A percentile compares a stretch with the other conserved stretches of the same genome.
Conservation (phyloP, 2,888 invertebrate genomes). For the Cataglyphis rosenhaueri region DNA sequence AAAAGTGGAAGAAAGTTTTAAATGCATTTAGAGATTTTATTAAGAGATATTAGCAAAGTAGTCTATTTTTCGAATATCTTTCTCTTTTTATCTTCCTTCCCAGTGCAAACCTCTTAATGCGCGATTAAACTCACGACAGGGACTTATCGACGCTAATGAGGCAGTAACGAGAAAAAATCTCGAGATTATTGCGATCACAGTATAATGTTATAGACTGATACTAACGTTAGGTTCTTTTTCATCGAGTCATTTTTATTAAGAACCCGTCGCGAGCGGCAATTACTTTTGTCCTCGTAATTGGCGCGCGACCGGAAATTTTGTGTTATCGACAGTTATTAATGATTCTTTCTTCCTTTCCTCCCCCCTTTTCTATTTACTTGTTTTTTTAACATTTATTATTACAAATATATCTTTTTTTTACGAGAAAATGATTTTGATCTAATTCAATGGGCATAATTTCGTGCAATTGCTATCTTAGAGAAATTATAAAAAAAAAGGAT, state of each 20-base stretch:
- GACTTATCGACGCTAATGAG: constrained; percentile 52
- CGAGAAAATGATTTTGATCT: neutral
- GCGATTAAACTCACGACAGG: constrained; percentile 41
- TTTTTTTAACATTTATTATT: constrained; percentile 6
- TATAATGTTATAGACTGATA: constrained; percentile 47
- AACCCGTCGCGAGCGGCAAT: constrained; percentile 31
- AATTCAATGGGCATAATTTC: neutral
- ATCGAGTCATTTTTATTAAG: constrained; percentile 44
- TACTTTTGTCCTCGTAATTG: constrained; percentile 50
- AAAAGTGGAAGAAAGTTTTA: neutral
- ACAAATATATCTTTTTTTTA: neutral
- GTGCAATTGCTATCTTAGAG: neutral
- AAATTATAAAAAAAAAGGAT: neutral
- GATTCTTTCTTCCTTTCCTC: neutral
- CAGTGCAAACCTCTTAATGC: constrained; percentile 37
- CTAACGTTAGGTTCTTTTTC: constrained; percentile 37
- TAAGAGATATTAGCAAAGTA: neutral
- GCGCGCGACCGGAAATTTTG: constrained; percentile 31
- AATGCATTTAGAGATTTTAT: neutral
- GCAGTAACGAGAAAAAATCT: constrained; percentile 48
- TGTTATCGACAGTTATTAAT: constrained; percentile 53
- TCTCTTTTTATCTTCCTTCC: constrained; percentile 6
- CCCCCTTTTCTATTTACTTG: neutral
- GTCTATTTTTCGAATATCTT: constrained; percentile 14
- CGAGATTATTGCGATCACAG: constrained; percentile 45